phyloP scores from a whole-genome alignment of 2,888 invertebrate genomes.

The Dryobota labecula region DNA sequence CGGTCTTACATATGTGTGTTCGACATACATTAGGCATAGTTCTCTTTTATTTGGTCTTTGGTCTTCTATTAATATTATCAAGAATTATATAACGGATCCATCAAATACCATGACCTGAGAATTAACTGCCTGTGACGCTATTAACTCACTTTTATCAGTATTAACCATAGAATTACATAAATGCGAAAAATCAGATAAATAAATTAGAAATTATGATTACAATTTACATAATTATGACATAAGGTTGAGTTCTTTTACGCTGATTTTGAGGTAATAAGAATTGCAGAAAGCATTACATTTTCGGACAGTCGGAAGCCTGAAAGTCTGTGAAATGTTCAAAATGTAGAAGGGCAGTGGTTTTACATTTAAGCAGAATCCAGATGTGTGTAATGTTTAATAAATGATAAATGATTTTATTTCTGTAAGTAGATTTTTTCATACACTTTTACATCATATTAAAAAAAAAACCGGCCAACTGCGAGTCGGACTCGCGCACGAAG shows the following conservation, averaged over 20 bases:
- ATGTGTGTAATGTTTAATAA: too few species aligned
- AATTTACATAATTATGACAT: background rate
- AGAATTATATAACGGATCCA: background rate
- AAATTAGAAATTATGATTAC: background rate
- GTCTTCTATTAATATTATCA: background rate
- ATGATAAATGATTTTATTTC: too few species aligned
- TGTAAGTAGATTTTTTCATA: too few species aligned
- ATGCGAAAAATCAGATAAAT: too few species aligned
- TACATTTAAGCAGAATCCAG: too few species aligned
- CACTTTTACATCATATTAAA: too few species aligned
- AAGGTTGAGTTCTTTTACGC: background rate
- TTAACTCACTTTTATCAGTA: background rate
- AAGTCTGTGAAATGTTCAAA: background rate
- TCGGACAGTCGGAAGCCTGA: background rate
- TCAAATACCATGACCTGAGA: background rate
- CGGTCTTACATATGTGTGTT: too few species aligned
- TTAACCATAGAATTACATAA: slow-evolving; percentile 1
- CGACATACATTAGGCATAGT: too few species aligned
- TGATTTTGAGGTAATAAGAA: background rate
- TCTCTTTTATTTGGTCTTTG: too few species aligned
- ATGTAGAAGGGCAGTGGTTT: background rate
- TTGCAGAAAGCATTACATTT: background rate
- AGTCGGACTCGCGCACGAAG: too few species aligned
- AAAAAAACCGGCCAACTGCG: too few species aligned
- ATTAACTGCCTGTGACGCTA: background rate